Conservation (phyloP, 2,797 vertebrate genomes). For the Lemur catta region DNA sequence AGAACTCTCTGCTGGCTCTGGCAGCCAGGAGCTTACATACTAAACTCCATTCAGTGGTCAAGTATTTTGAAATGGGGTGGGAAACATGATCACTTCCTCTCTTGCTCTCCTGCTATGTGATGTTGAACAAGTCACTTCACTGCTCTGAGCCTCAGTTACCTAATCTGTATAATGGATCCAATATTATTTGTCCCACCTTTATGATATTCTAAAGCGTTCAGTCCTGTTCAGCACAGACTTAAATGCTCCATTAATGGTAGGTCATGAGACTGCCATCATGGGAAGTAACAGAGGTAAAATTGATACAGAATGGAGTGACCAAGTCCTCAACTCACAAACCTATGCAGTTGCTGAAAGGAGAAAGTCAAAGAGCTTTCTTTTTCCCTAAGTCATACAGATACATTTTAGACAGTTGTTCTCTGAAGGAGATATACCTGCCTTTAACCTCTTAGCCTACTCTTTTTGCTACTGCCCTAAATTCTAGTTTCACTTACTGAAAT, state of each 20-base stretch:
- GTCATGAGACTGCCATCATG: background rate
- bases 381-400: background rate
- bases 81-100: background rate
- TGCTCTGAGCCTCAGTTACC: background rate
- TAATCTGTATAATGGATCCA: no score
- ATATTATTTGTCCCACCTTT: background rate
- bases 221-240: background rate
- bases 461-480: background rate
- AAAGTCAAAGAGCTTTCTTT: background rate
- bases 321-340: background rate
- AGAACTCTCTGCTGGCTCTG: background rate
- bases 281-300: background rate
- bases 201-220: background rate
- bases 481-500: constrained; percentile 3
- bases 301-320: fast-evolving
- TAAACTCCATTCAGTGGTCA: background rate
- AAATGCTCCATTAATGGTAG: background rate
- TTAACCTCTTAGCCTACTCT: background rate
- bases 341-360: background rate
- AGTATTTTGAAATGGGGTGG: background rate
- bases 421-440: background rate
- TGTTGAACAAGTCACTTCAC: background rate
- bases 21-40: background rate
- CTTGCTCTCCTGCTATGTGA: background rate
- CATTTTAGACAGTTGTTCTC: background rate